A percentile compares a stretch with the other conserved stretches of the same genome.
phyloP scores from a whole-genome alignment of 2,113 vertebrate species.

The Tychaedon coryphoeus region DNA sequence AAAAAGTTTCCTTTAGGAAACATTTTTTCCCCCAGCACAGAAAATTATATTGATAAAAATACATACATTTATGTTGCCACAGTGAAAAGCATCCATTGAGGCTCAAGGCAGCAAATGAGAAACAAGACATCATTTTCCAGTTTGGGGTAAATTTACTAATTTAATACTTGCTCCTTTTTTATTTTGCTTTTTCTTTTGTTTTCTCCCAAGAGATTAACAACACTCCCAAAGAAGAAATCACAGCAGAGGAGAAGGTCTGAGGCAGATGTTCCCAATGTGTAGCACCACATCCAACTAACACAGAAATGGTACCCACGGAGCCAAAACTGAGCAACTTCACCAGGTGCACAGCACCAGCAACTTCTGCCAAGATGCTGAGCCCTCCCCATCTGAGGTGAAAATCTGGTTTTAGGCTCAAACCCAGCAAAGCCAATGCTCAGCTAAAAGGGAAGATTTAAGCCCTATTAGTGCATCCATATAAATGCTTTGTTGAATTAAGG shows the following conservation, averaged over 20 bases:
- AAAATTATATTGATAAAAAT: not conserved
- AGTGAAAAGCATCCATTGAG: not conserved
- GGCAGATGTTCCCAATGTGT: not conserved
- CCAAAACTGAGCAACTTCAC: not conserved
- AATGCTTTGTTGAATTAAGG: not conserved
- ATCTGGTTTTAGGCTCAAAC: not conserved
- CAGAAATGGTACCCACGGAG: not conserved
- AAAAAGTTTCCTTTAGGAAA: not conserved
- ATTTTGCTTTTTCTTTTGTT: too few relatives aligned
- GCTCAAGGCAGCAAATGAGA: not conserved
- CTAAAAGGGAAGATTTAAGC: not conserved
- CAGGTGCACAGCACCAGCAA: not conserved
- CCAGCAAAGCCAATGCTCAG: not conserved
- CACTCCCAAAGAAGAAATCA: not conserved
- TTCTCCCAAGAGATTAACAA: not conserved
- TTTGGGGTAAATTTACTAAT: not conserved
- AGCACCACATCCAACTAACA: not conserved
- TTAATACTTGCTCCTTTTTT: not conserved
- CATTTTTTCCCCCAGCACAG: not conserved
- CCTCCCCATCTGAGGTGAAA: not conserved
- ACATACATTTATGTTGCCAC: not conserved
- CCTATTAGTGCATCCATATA: not conserved
- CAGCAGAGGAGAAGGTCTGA: not conserved
- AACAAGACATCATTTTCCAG: not conserved
- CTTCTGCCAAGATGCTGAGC: not conserved